Conservation (phyloP, 2,113 vertebrate species). For the Ondatra zibethicus region DNA sequence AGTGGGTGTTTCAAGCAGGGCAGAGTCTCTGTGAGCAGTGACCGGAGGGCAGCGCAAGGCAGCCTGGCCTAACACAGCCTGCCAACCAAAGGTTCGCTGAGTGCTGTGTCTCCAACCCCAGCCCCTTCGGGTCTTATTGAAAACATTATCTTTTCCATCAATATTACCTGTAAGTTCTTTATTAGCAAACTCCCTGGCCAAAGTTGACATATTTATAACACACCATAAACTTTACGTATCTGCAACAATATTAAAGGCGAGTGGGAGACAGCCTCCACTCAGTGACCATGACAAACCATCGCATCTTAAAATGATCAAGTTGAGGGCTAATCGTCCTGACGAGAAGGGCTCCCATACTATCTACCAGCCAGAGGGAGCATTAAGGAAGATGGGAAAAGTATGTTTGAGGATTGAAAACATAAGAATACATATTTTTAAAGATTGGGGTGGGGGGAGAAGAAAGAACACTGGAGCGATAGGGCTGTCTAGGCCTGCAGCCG, state of each 20-base stretch:
- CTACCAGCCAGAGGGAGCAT: conserved; percentile 76
- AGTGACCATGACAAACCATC: conserved; percentile 87
- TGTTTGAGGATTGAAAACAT: conserved; percentile 86
- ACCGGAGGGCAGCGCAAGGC: background rate
- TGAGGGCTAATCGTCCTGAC: conserved; percentile 86
- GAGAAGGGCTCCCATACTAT: conserved; percentile 82
- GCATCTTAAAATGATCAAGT: conserved; percentile 86
- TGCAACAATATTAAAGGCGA: conserved; percentile 86
- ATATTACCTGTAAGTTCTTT: conserved; percentile 87
- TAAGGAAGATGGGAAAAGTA: conserved; percentile 85
- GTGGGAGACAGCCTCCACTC: conserved; percentile 49
- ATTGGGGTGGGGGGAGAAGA: background rate
- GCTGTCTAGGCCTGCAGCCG: conserved; percentile 85
- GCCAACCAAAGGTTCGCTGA: background rate
- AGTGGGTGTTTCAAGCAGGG: conserved; percentile 51
- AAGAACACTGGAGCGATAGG: conserved; percentile 83
- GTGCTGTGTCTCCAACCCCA: conserved; percentile 54
- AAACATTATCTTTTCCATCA: conserved; percentile 91
- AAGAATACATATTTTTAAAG: conserved; percentile 84
- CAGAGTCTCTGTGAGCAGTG: fast-evolving
- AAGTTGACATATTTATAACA: conserved; percentile 90
- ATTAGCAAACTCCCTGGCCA: conserved; percentile 87
- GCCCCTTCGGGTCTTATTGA: conserved; percentile 84
- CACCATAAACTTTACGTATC: conserved; percentile 88
- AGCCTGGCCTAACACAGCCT: fast-evolving